Conservation (phyloP, 2,888 invertebrate species). For the Tenthredo mesomela region DNA sequence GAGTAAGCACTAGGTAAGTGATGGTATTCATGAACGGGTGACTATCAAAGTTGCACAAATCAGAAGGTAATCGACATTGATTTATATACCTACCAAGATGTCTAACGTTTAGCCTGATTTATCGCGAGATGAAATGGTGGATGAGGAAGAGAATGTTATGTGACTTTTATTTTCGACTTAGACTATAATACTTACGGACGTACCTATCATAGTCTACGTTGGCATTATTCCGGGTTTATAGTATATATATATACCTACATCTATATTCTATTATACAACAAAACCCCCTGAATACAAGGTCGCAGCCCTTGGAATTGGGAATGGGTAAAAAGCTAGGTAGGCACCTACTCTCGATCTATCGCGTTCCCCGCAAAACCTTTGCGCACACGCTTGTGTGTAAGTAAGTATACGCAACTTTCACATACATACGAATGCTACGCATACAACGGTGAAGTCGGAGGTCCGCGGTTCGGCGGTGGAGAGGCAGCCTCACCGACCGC, state of each 20-base stretch:
- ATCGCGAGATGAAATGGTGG: neutral
- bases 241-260: neutral
- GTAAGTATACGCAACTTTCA: conserved; percentile 14
- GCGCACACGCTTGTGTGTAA: neutral
- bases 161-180: neutral
- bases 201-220: neutral
- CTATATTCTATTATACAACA: conserved; percentile 11
- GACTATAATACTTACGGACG: neutral
- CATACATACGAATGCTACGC: conserved; percentile 16
- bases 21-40: neutral
- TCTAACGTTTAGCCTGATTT: neutral
- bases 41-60: conserved; percentile 8
- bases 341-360: conserved; percentile 31
- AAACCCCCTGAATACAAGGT: conserved; percentile 1
- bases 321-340: conserved; percentile 25
- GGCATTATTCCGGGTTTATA: neutral
- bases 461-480: conserved; percentile 69
- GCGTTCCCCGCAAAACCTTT: conserved; percentile 35
- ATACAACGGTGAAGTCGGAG: conserved; percentile 32
- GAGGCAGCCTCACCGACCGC: conserved; percentile 72
- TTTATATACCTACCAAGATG: neutral
- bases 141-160: neutral
- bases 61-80: neutral
- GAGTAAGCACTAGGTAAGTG: neutral
- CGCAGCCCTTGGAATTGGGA: neutral